Conservation (phyloP, 2,113 vertebrate genomes). For the Zootoca vivipara region DNA sequence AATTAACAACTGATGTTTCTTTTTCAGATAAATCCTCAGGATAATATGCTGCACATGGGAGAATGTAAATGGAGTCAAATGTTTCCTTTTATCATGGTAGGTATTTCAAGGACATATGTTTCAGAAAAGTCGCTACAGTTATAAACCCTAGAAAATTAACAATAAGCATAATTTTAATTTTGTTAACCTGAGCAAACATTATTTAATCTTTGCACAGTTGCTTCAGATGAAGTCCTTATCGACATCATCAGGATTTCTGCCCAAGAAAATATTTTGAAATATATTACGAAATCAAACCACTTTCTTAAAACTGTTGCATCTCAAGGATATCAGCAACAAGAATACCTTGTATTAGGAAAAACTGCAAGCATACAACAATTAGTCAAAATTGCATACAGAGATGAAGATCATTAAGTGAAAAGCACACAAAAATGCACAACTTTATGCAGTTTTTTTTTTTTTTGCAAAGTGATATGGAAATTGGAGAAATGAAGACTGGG, state of each 20-base stretch:
- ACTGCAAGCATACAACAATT: no score
- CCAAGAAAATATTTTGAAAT: not conserved
- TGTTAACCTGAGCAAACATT: not conserved
- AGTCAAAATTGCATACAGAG: no score
- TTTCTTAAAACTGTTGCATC: not conserved
- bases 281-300: not conserved
- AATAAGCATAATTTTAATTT: not conserved
- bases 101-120: constrained; percentile 47
- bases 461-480: no score
- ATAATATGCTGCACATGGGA: constrained; percentile 80
- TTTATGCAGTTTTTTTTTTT: no score
- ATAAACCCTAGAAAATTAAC: not conserved
- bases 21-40: constrained; percentile 75
- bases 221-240: not conserved
- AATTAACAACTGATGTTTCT: constrained; percentile 51
- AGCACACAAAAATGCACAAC: no score
- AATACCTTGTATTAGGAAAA: no score
- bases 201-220: not conserved
- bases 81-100: constrained; percentile 88
- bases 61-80: constrained; percentile 76
- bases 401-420: no score
- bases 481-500: no score
- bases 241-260: not conserved
- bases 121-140: not conserved
- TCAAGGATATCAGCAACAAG: not conserved